Percentiles rank a stretch among this genome's conserved stretches.
phyloP scores from a whole-genome alignment of 2,888 invertebrate genomes.

The Ormyrus nitidulus region DNA sequence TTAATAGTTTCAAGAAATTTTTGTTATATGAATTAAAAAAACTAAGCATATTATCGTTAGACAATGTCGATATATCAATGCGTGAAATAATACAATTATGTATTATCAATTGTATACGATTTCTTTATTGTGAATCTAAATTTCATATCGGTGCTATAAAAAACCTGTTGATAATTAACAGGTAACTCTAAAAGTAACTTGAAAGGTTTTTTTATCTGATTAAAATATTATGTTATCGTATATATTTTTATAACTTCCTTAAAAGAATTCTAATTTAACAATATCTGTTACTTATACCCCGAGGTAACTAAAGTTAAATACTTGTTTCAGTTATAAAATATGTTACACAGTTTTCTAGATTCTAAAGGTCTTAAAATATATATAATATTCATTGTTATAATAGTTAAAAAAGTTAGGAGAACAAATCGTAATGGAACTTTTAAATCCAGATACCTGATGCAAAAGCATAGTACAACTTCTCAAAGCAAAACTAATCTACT shows the following conservation, averaged over 20 bases:
- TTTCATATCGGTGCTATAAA: too few species aligned
- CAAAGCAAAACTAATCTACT: conserved; percentile 30
- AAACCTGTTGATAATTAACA: too few species aligned
- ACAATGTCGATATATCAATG: too few species aligned
- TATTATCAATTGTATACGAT: too few species aligned
- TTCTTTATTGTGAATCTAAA: too few species aligned
- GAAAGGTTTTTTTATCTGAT: too few species aligned
- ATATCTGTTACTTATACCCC: neutral
- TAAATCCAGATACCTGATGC: conserved; percentile 62
- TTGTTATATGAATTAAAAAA: too few species aligned
- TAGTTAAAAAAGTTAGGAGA: neutral
- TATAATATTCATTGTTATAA: neutral
- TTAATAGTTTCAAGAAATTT: too few species aligned
- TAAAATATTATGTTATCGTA: neutral
- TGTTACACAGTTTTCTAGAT: neutral
- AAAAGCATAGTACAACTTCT: conserved; percentile 59
- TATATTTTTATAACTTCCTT: neutral
- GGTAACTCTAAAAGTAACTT: too few species aligned
- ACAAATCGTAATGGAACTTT: conserved; percentile 33
- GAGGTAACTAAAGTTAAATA: neutral
- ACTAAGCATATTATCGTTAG: too few species aligned
- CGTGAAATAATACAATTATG: too few species aligned
- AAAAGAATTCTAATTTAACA: neutral
- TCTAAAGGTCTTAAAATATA: neutral
- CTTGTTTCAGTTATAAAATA: neutral